phyloP scores from a whole-genome alignment of 2,888 invertebrate genomes.

The Patella ulyssiponensis region DNA sequence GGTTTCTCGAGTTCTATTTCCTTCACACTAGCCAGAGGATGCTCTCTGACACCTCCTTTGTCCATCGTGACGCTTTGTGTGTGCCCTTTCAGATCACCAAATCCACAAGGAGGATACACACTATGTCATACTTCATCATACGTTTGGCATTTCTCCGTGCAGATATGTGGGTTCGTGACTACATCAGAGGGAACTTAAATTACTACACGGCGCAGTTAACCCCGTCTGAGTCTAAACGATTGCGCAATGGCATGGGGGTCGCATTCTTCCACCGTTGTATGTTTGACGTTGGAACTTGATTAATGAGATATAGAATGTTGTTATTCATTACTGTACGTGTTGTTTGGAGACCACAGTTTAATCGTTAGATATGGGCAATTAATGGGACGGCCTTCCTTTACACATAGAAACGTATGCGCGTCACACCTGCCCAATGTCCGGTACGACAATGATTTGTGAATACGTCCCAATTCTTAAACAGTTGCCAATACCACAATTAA shows the following conservation, averaged over 20 bases:
- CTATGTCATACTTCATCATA: not conserved
- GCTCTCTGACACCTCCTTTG: too few species aligned
- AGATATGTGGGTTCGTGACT: not conserved
- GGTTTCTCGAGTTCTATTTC: too few species aligned
- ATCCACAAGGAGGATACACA: too few species aligned
- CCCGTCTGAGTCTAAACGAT: not conserved
- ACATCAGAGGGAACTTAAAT: not conserved
- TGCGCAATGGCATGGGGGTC: too few species aligned
- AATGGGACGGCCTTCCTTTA: not conserved
- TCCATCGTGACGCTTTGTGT: too few species aligned
- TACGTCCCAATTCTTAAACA: too few species aligned
- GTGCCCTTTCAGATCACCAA: too few species aligned
- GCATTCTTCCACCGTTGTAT: too few species aligned
- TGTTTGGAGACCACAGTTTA: not conserved
- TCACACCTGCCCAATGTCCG: not conserved
- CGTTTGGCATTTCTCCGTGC: not conserved
- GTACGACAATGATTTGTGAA: not conserved
- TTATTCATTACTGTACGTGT: constrained; percentile 4
- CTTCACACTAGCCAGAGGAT: too few species aligned
- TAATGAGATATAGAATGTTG: not conserved
- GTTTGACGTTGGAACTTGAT: not conserved
- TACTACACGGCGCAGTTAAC: not conserved
- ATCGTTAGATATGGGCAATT: not conserved
- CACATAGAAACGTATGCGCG: not conserved
- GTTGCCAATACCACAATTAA: too few species aligned